Percentiles rank a stretch among this genome's conserved stretches.
phyloP scores from a whole-genome alignment of 2,797 vertebrate species.

The Neosilurus mollespiculum region DNA sequence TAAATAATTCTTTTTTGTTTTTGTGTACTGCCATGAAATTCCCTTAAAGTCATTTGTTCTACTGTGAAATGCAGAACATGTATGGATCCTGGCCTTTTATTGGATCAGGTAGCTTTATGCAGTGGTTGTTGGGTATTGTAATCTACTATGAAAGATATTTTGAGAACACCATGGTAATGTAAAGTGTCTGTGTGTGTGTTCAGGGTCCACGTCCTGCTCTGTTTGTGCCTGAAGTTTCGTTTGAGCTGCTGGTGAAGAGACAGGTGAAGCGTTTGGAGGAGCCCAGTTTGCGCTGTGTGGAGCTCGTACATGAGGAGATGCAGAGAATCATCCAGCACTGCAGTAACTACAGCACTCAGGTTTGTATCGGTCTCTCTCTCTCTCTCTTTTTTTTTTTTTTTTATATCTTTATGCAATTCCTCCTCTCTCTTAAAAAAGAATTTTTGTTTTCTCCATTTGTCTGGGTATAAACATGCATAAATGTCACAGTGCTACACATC shows the following conservation, averaged over 20 bases:
- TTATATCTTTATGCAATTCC: too few relatives aligned
- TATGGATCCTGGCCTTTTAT: not conserved
- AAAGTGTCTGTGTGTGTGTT: not conserved
- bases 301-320: constrained; percentile 98
- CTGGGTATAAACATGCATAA: not conserved
- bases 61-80: not conserved
- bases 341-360: constrained; percentile 83
- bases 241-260: constrained; percentile 95
- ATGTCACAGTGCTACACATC: not conserved
- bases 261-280: constrained; percentile 98
- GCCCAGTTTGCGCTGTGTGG: constrained; percentile 94
- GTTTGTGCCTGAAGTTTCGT: constrained; percentile 96
- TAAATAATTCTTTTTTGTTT: too few relatives aligned
- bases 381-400: not conserved
- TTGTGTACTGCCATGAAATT: not conserved
- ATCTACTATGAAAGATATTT: not conserved
- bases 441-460: too few relatives aligned
- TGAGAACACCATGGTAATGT: constrained; percentile 18
- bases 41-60: not conserved
- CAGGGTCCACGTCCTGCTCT: constrained; percentile 96
- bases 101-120: not conserved
- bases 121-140: not conserved
- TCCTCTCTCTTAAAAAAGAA: not conserved
- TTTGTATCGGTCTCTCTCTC: constrained; percentile 18
- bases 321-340: constrained; percentile 99